Evolutionary conservation across 2,113 vertebrate species (phyloP).

Genomic region (Clinocottus analis): DNA sequence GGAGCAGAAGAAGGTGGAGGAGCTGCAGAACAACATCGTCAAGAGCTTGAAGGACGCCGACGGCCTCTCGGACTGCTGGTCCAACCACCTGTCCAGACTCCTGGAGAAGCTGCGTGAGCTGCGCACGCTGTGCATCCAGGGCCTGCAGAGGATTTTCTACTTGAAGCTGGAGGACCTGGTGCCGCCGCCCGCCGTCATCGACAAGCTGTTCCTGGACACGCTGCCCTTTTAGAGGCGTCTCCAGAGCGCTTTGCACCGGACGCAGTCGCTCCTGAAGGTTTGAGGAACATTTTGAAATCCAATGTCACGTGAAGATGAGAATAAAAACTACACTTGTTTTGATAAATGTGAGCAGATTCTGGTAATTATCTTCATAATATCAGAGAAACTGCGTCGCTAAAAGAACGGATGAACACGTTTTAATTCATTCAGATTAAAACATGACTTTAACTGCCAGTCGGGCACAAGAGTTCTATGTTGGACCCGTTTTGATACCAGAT

Average conservation of each 20-base stretch:
- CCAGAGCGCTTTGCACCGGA: background rate
- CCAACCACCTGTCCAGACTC: conserved; percentile 92
- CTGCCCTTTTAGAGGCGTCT: conserved; percentile 89
- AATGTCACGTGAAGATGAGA: background rate
- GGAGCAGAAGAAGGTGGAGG: conserved; percentile 93
- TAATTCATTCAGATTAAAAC: background rate
- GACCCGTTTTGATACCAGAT: conserved; percentile 45
- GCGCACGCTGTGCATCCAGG: conserved; percentile 95
- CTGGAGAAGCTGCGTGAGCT: conserved; percentile 97
- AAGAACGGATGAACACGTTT: background rate
- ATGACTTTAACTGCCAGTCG: no score
- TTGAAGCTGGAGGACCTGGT: conserved; percentile 98
- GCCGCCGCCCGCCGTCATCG: conserved; percentile 95
- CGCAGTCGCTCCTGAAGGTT: conserved; percentile 6
- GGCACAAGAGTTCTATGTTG: no score
- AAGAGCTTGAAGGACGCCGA: conserved; percentile 93
- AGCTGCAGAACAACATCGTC: conserved; percentile 94
- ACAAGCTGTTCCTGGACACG: conserved; percentile 98
- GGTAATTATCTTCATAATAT: background rate
- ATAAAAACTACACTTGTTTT: background rate
- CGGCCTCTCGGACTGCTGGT: conserved; percentile 83
- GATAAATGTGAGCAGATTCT: background rate
- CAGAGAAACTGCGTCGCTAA: background rate
- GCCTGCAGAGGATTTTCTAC: conserved; percentile 99
- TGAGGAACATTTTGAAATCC: background rate